phyloP scores from a whole-genome alignment of 2,888 invertebrate species.

The Tribolium freemani region DNA sequence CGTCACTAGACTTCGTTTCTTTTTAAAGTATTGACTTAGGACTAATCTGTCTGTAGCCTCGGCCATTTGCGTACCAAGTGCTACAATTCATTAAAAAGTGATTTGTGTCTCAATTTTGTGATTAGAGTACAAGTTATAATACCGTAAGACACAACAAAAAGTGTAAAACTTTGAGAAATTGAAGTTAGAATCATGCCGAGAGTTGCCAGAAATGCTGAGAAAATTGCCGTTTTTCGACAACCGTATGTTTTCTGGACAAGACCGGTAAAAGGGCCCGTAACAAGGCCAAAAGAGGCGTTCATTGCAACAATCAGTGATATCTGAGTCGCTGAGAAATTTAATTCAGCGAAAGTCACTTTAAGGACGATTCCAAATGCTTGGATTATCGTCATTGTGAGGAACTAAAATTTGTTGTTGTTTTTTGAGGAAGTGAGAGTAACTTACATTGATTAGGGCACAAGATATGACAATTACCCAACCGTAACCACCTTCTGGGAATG shows the following conservation, averaged over 20 bases:
- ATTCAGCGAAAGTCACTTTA: conserved; percentile 72
- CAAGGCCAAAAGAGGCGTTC: conserved; percentile 78
- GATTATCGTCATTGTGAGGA: neutral
- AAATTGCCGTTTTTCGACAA: conserved; percentile 74
- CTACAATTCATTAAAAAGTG: neutral
- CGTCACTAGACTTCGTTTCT: conserved; percentile 73
- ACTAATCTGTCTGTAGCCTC: too few relatives aligned
- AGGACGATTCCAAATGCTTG: conserved; percentile 76
- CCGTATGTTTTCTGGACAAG: conserved; percentile 74
- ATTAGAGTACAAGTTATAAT: neutral
- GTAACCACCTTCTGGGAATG: neutral
- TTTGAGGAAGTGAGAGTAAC: neutral
- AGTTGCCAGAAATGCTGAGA: neutral
- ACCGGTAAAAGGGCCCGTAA: conserved; percentile 75
- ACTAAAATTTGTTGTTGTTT: neutral
- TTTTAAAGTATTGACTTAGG: conserved; percentile 69
- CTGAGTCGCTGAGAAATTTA: conserved; percentile 73
- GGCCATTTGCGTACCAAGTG: too few relatives aligned
- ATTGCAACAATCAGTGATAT: conserved; percentile 74
- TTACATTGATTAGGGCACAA: neutral
- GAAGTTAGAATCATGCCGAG: neutral
- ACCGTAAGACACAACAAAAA: neutral
- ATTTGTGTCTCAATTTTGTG: neutral
- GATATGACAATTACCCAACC: neutral
- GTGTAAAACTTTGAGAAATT: neutral